A percentile compares a stretch with the other conserved stretches of the same genome.
Conservation (phyloP, 2,888 invertebrate species). For the Saturnia japonica region DNA sequence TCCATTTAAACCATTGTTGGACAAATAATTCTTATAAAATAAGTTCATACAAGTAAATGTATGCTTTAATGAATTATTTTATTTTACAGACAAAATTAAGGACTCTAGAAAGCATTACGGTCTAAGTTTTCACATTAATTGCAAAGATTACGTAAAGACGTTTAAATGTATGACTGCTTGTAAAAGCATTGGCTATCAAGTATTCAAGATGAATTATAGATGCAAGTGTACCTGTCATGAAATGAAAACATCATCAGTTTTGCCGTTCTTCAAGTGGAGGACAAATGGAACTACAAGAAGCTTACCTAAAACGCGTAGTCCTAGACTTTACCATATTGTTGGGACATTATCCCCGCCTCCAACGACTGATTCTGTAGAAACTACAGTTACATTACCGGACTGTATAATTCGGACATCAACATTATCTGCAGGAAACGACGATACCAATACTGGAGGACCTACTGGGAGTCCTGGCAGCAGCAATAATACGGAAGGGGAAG, state of each 20-base stretch:
- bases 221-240: conserved; percentile 66
- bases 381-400: conserved; percentile 1
- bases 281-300: conserved; percentile 58
- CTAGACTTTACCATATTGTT: conserved; percentile 52
- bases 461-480: neutral
- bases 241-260: conserved; percentile 51
- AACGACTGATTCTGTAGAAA: neutral
- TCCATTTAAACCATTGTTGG: neutral
- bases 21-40: neutral
- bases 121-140: conserved; percentile 50
- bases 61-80: neutral
- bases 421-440: neutral
- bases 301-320: conserved; percentile 50
- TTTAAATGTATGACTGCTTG: conserved; percentile 67
- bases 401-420: neutral
- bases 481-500: neutral
- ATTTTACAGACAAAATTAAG: conserved; percentile 35
- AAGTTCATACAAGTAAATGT: neutral
- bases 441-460: neutral
- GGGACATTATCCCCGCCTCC: conserved; percentile 53
- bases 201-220: conserved; percentile 50
- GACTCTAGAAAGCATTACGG: conserved; percentile 61
- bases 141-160: conserved; percentile 48
- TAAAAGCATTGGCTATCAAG: conserved; percentile 59
- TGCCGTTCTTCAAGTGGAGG: conserved; percentile 61